phyloP scores from a whole-genome alignment of 2,888 invertebrate species.

The Amblyjoppa proteus region DNA sequence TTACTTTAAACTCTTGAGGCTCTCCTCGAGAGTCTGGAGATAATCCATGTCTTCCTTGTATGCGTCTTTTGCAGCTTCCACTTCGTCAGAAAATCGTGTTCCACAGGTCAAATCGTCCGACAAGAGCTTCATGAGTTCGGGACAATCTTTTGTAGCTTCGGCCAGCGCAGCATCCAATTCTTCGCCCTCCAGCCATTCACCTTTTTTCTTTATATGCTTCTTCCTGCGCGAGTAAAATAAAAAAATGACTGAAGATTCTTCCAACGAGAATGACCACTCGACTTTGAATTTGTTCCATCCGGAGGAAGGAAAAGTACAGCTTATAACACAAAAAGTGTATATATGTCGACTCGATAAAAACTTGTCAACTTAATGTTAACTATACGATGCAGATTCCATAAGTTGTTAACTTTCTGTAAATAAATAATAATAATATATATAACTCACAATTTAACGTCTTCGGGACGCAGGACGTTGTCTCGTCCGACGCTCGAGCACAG shows the following conservation, averaged over 20 bases:
- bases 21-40: conserved; percentile 73
- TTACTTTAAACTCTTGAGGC: conserved; percentile 78
- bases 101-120: conserved; percentile 67
- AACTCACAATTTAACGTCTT: conserved; percentile 78
- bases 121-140: conserved; percentile 76
- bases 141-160: conserved; percentile 75
- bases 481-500: conserved; percentile 77
- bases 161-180: conserved; percentile 77
- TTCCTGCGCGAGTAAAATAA: conserved; percentile 72
- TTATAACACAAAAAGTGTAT: neutral
- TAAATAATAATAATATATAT: neutral
- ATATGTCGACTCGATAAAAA: no score
- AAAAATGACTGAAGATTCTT: neutral
- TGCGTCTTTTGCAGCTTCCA: conserved; percentile 73
- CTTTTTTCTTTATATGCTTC: conserved; percentile 74
- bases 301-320: neutral
- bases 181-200: conserved; percentile 76
- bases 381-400: no score
- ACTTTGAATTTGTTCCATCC: neutral
- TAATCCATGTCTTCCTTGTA: conserved; percentile 76
- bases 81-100: conserved; percentile 68
- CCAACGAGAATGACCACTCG: neutral
- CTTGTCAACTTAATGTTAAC: no score
- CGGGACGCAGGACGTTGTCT: conserved; percentile 78
- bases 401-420: neutral